These are phyloP conservation scores for Amorpha juglandis DNA, from an alignment of 2,888 invertebrate species.

Conservation along the genomic window DNA sequence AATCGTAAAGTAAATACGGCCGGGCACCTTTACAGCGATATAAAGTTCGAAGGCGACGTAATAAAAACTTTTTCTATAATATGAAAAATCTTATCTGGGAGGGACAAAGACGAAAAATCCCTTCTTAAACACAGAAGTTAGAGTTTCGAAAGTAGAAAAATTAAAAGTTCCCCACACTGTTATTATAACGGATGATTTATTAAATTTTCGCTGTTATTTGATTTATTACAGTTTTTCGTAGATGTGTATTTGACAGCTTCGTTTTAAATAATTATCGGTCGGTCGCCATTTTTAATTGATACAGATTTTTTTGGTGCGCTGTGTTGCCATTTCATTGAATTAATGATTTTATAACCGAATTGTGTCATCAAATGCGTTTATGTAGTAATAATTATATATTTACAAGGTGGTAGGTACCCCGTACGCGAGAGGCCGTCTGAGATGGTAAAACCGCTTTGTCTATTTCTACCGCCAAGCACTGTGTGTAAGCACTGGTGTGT, in stretches of 20 bases:
- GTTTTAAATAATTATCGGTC: not conserved
- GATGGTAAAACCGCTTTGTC: too few species aligned
- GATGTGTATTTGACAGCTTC: slow-evolving; percentile 8
- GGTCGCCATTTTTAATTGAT: slow-evolving; percentile 8
- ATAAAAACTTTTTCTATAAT: slow-evolving; percentile 24
- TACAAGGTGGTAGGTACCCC: too few species aligned
- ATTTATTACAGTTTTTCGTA: slow-evolving; percentile 14
- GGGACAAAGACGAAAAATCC: slow-evolving; percentile 25
- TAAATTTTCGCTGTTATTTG: slow-evolving; percentile 3
- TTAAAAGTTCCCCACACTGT: slow-evolving; percentile 19
- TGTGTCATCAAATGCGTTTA: too few species aligned
- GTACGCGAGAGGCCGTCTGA: too few species aligned
- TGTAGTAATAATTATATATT: too few species aligned
- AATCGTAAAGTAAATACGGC: slow-evolving; percentile 21
- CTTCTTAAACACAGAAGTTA: slow-evolving; percentile 23
- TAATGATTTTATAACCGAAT: too few species aligned
- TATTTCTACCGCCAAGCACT: too few species aligned
- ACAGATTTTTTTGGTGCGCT: not conserved
- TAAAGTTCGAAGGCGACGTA: slow-evolving; percentile 20
- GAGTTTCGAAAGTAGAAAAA: slow-evolving; percentile 7
- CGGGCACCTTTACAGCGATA: slow-evolving; percentile 8
- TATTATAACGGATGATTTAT: slow-evolving; percentile 21
- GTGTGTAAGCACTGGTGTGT: too few species aligned
- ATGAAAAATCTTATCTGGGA: slow-evolving; percentile 20
- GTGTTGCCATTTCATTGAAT: not conserved